Conservation (phyloP, 2,113 vertebrate species). For the Burhinus bistriatus region DNA sequence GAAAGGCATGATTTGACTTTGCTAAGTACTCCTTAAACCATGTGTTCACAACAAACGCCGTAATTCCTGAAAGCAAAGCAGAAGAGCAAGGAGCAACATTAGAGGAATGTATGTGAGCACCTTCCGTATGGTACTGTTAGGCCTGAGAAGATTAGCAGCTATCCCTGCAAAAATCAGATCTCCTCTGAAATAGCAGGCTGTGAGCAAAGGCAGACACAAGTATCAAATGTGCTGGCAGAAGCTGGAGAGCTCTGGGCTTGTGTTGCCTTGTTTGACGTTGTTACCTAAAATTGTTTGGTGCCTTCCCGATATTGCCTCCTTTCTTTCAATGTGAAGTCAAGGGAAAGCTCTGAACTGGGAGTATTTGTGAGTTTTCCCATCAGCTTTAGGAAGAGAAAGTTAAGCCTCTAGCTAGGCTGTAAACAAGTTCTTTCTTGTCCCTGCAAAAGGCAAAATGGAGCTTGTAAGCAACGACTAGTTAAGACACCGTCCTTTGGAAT, state of each 20-base stretch:
- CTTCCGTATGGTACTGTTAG: neutral
- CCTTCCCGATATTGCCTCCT: neutral
- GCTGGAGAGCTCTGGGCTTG: neutral
- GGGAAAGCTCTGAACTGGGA: neutral
- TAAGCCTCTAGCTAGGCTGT: neutral
- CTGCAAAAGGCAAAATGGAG: neutral
- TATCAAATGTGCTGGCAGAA: neutral
- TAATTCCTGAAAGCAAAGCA: neutral
- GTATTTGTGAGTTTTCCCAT: neutral
- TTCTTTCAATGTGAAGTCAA: neutral
- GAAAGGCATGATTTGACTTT: neutral
- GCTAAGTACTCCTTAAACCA: neutral
- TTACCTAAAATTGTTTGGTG: neutral
- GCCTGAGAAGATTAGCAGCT: neutral
- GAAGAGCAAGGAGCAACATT: neutral
- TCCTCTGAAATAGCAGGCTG: neutral
- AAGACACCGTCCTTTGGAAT: neutral
- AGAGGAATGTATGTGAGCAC: neutral
- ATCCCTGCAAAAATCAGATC: neutral
- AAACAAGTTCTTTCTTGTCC: neutral
- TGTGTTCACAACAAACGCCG: neutral
- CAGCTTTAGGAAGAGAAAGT: neutral
- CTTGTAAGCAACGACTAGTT: neutral
- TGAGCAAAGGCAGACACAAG: neutral
- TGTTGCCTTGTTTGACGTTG: neutral